Base-by-base conservation (phyloP, 2,113 vertebrate species). In the Sylvietta virens region DNA sequence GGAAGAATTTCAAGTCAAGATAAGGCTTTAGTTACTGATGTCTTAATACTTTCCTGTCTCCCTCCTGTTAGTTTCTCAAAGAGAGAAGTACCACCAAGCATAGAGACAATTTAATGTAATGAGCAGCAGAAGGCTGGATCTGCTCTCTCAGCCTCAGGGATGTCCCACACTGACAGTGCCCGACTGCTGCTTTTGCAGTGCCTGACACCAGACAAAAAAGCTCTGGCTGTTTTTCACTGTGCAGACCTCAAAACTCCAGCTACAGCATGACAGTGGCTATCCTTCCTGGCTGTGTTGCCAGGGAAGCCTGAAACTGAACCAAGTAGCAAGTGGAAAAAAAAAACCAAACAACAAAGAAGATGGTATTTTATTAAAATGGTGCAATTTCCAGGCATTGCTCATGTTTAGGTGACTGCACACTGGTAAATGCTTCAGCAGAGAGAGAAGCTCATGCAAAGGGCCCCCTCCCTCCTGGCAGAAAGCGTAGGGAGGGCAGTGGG, bases 391-490 rank as follows among this genome's bases (percentile, higher is more conserved):
- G 17, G 16, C 4, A 5, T 9, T 86, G 40, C 37, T 78, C 11
- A 64, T 57, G 27, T 85, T 90, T 79, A 72, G 50, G 77, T 3
- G 7, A 84, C 42, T 22, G 26, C 33, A 19, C 57, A 13, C 14
- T 37, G 1, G 44, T 39, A 93, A 70, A 66, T 19, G 54, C 33
- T 53, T 65, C 45, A 40, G 31, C 22, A 84, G 24, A 81, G 45
- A 64, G 45, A 78, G 51, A 81, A 83, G 26, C 7, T 30, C 48
- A 81, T 44, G 60, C 58, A 85, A 93, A 94, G 95, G 28, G 8
- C 15, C 30, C 81, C 13, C 82, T 81, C 80, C 35, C 44, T 56
- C 53, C 26, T 37, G 39, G 73, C 8, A 81, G n/a, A 64, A 88
- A 81, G 8, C 2, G 1, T 5, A 57, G 69, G 56, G 70, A 72